phyloP scores from a whole-genome alignment of 2,888 invertebrate genomes.

The Nephrotoma guestfalica region DNA sequence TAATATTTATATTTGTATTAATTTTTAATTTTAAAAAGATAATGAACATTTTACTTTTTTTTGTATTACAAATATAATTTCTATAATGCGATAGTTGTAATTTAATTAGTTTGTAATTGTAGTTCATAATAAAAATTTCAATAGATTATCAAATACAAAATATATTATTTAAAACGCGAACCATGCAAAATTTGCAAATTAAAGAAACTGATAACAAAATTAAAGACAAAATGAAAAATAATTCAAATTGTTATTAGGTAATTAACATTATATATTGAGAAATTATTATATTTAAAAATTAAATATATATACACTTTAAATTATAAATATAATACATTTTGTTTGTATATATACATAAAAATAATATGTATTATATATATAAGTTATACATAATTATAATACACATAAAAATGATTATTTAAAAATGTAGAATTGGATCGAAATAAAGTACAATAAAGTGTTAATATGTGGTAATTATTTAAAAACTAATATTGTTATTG shows the following conservation, averaged over 20 bases:
- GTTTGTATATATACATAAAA: too few species aligned
- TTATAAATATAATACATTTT: too few species aligned
- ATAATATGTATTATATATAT: neutral
- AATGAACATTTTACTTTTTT: neutral
- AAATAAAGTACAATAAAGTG: conserved; percentile 4
- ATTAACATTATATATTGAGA: neutral
- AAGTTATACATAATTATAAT: neutral
- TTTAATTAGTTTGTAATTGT: neutral
- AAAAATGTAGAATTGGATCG: neutral
- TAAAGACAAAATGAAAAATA: neutral
- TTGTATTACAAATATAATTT: neutral
- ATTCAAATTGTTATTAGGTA: neutral
- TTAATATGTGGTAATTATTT: conserved; percentile 1
- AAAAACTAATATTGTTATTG: neutral
- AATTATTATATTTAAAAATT: neutral
- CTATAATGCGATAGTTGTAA: neutral
- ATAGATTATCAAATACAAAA: neutral
- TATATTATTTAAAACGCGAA: neutral
- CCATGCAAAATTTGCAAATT: neutral
- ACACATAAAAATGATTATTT: neutral
- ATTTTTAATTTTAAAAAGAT: neutral
- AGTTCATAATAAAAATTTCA: neutral
- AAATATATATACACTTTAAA: neutral
- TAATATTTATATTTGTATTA: neutral
- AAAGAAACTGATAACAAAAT: neutral